Evolutionary conservation across 2,113 vertebrate species (phyloP), one percentile per base, ranked within the genome.

Genomic region (Amphilophus citrinellus): DNA sequence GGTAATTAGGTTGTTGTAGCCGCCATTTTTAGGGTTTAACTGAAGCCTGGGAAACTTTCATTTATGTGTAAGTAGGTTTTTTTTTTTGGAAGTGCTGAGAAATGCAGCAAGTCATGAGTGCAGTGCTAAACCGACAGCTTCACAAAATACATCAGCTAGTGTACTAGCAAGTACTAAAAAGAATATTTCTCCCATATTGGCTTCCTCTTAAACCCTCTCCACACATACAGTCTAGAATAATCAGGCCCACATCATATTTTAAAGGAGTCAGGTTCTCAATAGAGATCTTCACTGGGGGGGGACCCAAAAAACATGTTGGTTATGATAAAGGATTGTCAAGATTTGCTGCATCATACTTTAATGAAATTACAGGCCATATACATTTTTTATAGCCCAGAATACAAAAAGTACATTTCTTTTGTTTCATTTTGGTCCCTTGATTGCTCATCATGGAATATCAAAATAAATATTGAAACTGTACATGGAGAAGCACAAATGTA

Each of bases 401-500:
- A 66, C 37, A 66, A 37, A 42, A 50, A 68, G 3, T 20, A 61
- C 15, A 39, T n/a, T n/a, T n/a, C n/a, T n/a, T 39, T 39, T 0
- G n/a, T 71, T 5, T 13, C 2, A 9, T 5, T 75, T 76, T 42
- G 9, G 5, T 77, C 22, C 80, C n/a, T 59, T 92, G 85, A 91
- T 89, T 92, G 30, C 86, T 50, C 83, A 85, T 87, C 39, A 66
- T 56, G 7, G 27, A 76, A 87, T 77, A 24, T 88, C 59, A 84
- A 89, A 82, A 92, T 81, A 84, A 83, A 88, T 85, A 87, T 77
- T 71, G 73, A 83, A 84, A 84, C 84, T 91, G 86, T 91, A 93
- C 89, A 91, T 58, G 47, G 76, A 82, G 82, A 87, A 82, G 63
- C 77, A 91, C 13, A 79, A 68, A 79, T 47, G 17, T 8, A 53